phyloP scores from a whole-genome alignment of 1,140 invertebrate species.

The Myzus persicae region DNA sequence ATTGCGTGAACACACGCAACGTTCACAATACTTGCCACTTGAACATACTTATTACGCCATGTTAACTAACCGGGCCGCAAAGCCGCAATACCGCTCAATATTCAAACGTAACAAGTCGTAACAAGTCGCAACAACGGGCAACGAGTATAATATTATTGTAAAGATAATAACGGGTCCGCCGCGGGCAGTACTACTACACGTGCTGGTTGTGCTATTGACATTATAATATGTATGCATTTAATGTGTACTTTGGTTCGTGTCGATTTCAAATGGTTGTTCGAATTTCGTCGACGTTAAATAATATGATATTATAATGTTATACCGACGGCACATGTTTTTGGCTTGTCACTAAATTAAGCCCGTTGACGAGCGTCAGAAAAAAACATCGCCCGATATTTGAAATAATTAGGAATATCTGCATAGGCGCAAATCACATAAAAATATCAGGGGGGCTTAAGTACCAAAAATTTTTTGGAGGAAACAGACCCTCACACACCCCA shows the following conservation, averaged over 20 bases:
- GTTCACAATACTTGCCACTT: neutral
- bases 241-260: neutral
- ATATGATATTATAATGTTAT: neutral
- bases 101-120: neutral
- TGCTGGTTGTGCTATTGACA: neutral
- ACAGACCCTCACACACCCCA: too few species aligned
- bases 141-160: neutral
- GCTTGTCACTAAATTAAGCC: neutral
- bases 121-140: neutral
- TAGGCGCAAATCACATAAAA: too few species aligned
- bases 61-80: neutral
- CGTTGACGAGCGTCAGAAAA: neutral
- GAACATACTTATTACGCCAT: neutral
- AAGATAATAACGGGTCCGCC: neutral
- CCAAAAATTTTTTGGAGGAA: too few species aligned
- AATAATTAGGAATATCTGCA: neutral
- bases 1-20: neutral
- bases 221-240: neutral
- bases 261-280: neutral
- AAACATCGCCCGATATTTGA: neutral
- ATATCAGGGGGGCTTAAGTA: too few species aligned
- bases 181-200: neutral
- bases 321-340: neutral
- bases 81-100: neutral
- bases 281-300: neutral